phyloP scores from a whole-genome alignment of 2,113 vertebrate genomes.

The Syngnathoides biaculeatus region DNA sequence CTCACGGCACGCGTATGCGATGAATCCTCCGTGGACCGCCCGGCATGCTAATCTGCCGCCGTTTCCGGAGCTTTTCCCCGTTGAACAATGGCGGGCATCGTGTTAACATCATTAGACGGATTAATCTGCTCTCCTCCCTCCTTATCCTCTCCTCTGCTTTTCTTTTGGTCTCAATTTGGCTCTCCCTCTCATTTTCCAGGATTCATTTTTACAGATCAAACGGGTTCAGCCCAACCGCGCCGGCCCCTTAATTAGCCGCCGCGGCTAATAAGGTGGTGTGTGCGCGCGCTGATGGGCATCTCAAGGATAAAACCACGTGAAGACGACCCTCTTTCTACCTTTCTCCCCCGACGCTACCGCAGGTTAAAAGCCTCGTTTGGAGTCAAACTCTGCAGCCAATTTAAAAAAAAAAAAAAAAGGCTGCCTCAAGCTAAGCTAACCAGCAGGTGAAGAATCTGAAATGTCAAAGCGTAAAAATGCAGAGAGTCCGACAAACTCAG shows the following conservation, averaged over 20 bases:
- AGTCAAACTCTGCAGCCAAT: conserved; percentile 42
- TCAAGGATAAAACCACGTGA: conserved; percentile 72
- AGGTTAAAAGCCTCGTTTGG: conserved; percentile 55
- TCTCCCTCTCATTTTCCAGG: conserved; percentile 43
- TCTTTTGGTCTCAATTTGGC: conserved; percentile 14
- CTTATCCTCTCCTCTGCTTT: conserved; percentile 33
- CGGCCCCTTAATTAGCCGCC: conserved; percentile 86
- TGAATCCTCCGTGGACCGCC: conserved; percentile 89
- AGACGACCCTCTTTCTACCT: conserved; percentile 46
- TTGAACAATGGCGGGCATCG: conserved; percentile 91
- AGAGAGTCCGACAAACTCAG: background rate
- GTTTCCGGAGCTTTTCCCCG: conserved; percentile 85
- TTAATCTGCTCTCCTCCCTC: conserved; percentile 81
- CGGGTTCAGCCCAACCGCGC: conserved; percentile 30
- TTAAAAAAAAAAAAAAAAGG: conserved; percentile 41
- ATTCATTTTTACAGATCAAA: conserved; percentile 80
- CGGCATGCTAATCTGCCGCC: conserved; percentile 83
- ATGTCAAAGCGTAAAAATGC: too few relatives aligned
- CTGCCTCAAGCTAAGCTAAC: conserved; percentile 5
- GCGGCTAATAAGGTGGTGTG: conserved; percentile 81
- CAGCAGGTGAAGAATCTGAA: conserved; percentile 8
- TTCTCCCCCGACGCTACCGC: conserved; percentile 46
- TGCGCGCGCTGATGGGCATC: conserved; percentile 75
- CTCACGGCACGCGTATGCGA: conserved; percentile 29
- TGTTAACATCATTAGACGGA: conserved; percentile 90